phyloP scores from a whole-genome alignment of 2,113 vertebrate genomes.

The Odocoileus virginianus region DNA sequence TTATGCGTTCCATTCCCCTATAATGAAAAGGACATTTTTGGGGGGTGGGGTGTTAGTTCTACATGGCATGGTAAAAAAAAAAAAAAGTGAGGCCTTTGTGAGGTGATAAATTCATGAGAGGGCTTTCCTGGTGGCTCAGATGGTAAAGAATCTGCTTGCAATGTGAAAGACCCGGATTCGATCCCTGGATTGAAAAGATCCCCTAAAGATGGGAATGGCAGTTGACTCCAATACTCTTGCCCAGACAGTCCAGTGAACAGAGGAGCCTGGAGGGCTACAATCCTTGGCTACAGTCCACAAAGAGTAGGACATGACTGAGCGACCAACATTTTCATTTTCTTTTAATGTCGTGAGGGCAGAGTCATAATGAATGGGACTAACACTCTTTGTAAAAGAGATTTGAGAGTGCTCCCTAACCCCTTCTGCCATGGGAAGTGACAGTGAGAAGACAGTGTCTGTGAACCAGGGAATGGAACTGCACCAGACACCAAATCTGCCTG shows the following conservation, averaged over 20 bases:
- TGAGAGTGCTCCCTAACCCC: background rate
- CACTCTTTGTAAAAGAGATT: background rate
- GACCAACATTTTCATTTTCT: background rate
- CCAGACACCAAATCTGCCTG: background rate
- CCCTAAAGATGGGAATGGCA: background rate
- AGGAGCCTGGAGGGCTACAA: background rate
- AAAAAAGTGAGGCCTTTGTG: background rate
- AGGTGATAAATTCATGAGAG: background rate
- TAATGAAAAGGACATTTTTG: background rate
- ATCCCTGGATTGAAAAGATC: background rate
- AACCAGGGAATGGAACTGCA: background rate
- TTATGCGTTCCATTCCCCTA: background rate
- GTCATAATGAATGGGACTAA: background rate
- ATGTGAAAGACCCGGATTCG: background rate
- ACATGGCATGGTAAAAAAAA: background rate
- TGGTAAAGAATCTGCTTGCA: background rate
- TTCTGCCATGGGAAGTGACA: background rate
- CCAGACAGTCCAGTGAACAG: background rate
- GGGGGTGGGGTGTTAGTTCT: background rate
- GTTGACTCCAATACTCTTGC: background rate
- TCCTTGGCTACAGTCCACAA: background rate
- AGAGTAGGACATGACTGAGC: background rate
- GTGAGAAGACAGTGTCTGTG: background rate
- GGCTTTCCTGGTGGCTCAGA: background rate
- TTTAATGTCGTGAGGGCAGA: background rate